Evolutionary conservation across 1,140 invertebrate genomes (phyloP), one percentile per base, ranked within the genome.

Genomic region (Leucophenga varia): DNA sequence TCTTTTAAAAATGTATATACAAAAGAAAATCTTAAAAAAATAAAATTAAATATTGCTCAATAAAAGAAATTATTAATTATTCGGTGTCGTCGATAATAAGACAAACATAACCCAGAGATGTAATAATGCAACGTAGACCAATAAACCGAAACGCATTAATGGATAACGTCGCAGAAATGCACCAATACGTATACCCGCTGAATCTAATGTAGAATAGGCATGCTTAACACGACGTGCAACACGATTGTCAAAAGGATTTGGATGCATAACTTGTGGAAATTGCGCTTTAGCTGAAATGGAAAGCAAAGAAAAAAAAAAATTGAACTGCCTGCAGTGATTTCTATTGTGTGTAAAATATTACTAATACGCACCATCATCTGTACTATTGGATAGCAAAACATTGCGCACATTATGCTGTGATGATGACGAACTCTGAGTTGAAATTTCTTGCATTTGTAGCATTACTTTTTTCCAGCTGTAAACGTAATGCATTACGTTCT

Each of bases 391-490:
- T 50, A 80, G 80, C 7, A 80, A 38, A 20, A 72, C 49, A 51
- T 60, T 65, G 18, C 63, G 57, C 22, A 47, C 38, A 32, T 44
- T 13, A 10, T 47, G 47, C 56, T 47, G n/a, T 30, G 56, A 5
- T 56, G 32, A 9, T 68, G 59, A 34, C 51, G 22, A 25, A 8
- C 63, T 32, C 18, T 52, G 4, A 18, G 67, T 53, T 43, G 38
- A 49, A 18, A 47, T 57, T 13, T 67, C 56, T 16, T 63, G 51
- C 0, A 71, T 34, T 75, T 69, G 75, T 54, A 82, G 84, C 77
- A 91, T 87, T n/a, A 86, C 73, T 73, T n/a, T 89, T 86, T 69
- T 92, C 90, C 18, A 91, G 72, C 64, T 91, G 89, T 16, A 92
- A 65, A 34, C 82, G 76, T 17, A 92, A 76, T 9, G 89, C 89